A percentile compares a stretch with the other conserved stretches of the same genome.
phyloP scores from a whole-genome alignment of 2,113 vertebrate genomes.

The Passer montanus region DNA sequence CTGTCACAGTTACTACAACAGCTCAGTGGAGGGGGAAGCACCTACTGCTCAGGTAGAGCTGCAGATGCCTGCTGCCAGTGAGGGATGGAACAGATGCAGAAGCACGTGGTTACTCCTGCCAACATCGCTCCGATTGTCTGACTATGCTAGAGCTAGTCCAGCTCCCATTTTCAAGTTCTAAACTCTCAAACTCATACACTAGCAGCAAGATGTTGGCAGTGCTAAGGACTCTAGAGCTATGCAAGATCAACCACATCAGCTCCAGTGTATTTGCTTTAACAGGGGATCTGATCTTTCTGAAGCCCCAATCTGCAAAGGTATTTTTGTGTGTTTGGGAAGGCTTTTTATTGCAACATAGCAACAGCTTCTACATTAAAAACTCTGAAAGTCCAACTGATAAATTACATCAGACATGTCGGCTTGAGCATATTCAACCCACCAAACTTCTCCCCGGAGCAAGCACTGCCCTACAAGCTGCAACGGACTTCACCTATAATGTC shows the following conservation, averaged over 20 bases:
- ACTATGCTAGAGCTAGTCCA: neutral
- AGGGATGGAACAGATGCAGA: neutral
- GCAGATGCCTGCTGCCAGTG: neutral
- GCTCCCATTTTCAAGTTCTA: neutral
- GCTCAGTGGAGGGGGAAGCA: neutral
- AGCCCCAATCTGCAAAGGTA: neutral
- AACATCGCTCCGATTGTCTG: neutral
- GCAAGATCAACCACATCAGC: neutral
- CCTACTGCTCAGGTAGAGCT: neutral
- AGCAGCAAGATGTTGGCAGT: neutral
- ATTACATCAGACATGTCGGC: neutral
- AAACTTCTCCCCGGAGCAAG: neutral
- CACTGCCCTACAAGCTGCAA: neutral
- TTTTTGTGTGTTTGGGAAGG: neutral
- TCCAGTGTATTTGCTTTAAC: neutral
- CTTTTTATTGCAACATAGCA: constrained; percentile 10
- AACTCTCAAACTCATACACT: neutral
- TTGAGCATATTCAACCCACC: neutral
- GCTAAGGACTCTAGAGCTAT: neutral
- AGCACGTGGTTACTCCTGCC: neutral
- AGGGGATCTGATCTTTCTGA: neutral
- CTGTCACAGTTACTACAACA: neutral
- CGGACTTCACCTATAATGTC: neutral
- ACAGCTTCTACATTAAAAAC: neutral
- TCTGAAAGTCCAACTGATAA: neutral